A percentile compares a stretch with the other conserved stretches of the same genome.
Conservation (phyloP, 1,140 invertebrate species). For the Notospermus geniculatus region DNA sequence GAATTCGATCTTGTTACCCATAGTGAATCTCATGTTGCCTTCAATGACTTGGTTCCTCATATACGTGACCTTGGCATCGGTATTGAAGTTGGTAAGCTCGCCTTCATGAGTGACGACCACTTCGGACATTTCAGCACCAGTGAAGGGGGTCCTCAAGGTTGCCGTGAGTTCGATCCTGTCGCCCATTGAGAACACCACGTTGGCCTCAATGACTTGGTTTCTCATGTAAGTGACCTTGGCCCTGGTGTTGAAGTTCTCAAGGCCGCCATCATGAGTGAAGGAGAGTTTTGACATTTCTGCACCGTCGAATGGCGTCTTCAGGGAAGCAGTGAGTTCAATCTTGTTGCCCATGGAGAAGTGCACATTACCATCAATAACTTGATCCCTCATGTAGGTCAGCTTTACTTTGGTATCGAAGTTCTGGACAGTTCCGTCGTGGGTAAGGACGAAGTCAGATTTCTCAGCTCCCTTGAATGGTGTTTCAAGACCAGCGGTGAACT, state of each 20-base stretch:
- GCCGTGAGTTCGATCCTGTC: constrained; percentile 1
- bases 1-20: no score
- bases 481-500: neutral
- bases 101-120: constrained; percentile 11
- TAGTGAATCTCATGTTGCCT: neutral
- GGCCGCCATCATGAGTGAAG: no score
- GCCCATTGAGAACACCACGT: no score
- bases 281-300: no score
- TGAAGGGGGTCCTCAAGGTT: constrained; percentile 18
- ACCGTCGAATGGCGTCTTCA: no score
- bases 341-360: neutral
- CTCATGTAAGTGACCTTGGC: no score
- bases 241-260: no score
- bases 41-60: neutral
- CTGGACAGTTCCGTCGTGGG: constrained; percentile 22
- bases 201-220: no score
- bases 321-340: neutral
- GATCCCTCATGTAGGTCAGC: no score
- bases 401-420: constrained; percentile 21
- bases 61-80: neutral
- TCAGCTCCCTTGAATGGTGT: constrained; percentile 2
- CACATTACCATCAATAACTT: neutral
- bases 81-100: neutral
- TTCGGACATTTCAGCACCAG: constrained; percentile 13
- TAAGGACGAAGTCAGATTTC: neutral